phyloP scores from a whole-genome alignment of 2,888 invertebrate genomes.

The Tiphia femorata region DNA sequence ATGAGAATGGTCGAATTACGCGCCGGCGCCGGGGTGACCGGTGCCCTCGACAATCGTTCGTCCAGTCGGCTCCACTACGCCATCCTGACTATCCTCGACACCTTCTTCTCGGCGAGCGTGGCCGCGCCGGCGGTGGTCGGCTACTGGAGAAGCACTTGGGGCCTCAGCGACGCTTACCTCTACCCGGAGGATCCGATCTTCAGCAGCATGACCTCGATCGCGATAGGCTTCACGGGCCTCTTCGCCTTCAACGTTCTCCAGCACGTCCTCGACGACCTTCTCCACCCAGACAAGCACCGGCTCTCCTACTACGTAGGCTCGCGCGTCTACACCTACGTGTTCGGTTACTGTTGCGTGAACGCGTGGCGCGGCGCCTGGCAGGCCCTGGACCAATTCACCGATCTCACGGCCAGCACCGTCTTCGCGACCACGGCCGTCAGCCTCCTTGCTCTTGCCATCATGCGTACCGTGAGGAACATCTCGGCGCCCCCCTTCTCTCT shows the following conservation, averaged over 20 bases:
- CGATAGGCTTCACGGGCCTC: conserved; percentile 80
- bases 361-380: conserved; percentile 91
- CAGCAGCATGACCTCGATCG: conserved; percentile 78
- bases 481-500: conserved; percentile 87
- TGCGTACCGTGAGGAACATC: conserved; percentile 82
- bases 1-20: conserved; percentile 70
- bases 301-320: conserved; percentile 79
- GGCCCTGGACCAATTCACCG: conserved; percentile 79
- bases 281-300: conserved; percentile 79
- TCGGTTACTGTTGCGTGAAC: conserved; percentile 86
- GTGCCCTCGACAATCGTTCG: conserved; percentile 73
- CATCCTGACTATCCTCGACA: conserved; percentile 79
- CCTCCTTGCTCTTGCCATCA: conserved; percentile 76
- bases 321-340: conserved; percentile 80
- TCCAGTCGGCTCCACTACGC: conserved; percentile 65
- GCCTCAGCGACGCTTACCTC: conserved; percentile 80
- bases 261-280: conserved; percentile 70
- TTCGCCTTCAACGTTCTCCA: conserved; percentile 79
- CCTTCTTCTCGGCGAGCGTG: conserved; percentile 78
- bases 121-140: conserved; percentile 86
- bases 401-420: conserved; percentile 72
- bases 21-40: conserved; percentile 75
- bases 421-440: conserved; percentile 77
- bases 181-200: conserved; percentile 74
- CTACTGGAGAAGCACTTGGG: conserved; percentile 91